Base-by-base conservation (phyloP, 2,888 invertebrate genomes). In the Zaprionus lineosus region DNA sequence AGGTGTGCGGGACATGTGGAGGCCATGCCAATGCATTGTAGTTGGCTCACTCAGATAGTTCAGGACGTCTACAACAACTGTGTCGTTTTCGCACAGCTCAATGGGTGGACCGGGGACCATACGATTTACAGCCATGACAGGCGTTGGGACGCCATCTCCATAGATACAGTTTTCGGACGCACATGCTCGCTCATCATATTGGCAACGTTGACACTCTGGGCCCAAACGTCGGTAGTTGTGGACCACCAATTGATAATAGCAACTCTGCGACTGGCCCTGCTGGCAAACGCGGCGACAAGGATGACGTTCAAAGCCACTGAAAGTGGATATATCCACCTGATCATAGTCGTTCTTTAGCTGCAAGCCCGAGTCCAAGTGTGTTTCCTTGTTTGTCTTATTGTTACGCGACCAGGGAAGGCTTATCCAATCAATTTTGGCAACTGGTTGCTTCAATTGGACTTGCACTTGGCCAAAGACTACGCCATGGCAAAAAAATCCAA, bases 11-110 rank as follows among this genome's bases (percentile, higher is more conserved):
- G 73, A 64, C 88, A 88, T 88, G 3, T 82, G 84, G 5, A 89
- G 33, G 1, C 89, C 88, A 40, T 89, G 88, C 89, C 89, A 89
- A 39, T 89, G 88, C 71, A 89, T 87, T 0, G 88, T 81, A 1
- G 76, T 84, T 4, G 82, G 44, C 18, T 89, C 89, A n/a, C 73
- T 69, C 24, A 88, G 48, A 28, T 88, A 87, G 33, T 89, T 89
- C 0, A 87, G 57, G 9, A 89, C 86, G 50, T 89, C 88, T 2
- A 88, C 75, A n/a, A 89, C 69, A 8, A 89, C 65, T 0, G 86
- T 88, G 36, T 89, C 88, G 19, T 88, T 86, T 51, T 88, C 86
- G 36, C 88, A 89, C 0, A 89, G 78, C 52, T 88, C 88, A 11
- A 89, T 86, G 0, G 88, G 31, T 8, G 88, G 88, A 0, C 83